phyloP scores from a whole-genome alignment of 2,888 invertebrate genomes.

The Deilephila porcellus region DNA sequence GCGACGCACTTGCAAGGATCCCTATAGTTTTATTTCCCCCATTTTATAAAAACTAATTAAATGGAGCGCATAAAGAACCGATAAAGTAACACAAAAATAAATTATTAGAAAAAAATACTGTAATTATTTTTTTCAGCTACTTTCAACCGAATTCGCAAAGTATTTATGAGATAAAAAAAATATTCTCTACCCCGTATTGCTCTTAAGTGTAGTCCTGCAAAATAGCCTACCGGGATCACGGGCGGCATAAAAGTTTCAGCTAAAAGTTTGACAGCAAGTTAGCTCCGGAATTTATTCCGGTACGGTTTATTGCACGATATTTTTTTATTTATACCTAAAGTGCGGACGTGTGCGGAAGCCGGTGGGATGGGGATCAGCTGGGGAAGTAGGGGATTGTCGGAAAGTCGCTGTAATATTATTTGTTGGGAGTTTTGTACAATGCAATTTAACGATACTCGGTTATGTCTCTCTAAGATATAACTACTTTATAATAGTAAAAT shows the following conservation, averaged over 20 bases:
- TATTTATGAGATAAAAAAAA: conserved; percentile 15
- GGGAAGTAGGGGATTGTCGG: not conserved
- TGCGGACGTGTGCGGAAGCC: conserved; percentile 7
- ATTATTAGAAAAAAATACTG: too few species aligned
- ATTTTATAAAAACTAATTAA: too few species aligned
- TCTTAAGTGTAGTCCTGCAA: conserved; percentile 42
- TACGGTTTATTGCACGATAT: conserved; percentile 25
- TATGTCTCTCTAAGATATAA: not conserved
- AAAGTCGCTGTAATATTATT: not conserved
- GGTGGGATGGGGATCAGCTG: not conserved
- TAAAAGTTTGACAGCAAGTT: conserved; percentile 41
- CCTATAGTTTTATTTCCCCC: too few species aligned
- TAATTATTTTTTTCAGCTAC: too few species aligned
- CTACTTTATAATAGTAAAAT: too few species aligned
- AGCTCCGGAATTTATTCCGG: conserved; percentile 44
- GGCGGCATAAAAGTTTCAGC: conserved; percentile 48
- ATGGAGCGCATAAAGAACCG: too few species aligned
- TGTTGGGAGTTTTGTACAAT: not conserved
- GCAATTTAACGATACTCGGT: not conserved
- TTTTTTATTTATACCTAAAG: conserved; percentile 25
- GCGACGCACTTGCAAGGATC: too few species aligned
- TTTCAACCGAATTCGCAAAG: not conserved
- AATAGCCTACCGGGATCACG: conserved; percentile 54
- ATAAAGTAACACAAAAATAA: too few species aligned
- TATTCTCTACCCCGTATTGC: not conserved